Conservation (phyloP, 2,888 invertebrate species). For the Hirtodrosophila confusa region DNA sequence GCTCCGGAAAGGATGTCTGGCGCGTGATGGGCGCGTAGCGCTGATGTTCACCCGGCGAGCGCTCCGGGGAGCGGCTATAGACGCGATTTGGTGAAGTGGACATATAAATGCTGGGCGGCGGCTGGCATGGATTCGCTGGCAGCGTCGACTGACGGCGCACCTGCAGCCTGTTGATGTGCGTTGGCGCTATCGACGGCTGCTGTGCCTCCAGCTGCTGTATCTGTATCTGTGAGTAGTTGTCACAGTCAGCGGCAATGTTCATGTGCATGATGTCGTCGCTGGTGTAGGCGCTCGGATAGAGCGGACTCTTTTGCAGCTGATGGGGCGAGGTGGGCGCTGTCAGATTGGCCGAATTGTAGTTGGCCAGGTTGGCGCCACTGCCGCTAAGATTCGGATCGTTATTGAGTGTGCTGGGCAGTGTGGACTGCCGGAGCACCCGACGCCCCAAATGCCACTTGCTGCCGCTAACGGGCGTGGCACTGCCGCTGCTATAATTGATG, state of each 20-base stretch:
- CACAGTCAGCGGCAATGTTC: slow-evolving; percentile 71
- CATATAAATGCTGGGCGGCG: slow-evolving; percentile 79
- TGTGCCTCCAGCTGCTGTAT: slow-evolving; percentile 51
- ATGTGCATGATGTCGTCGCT: slow-evolving; percentile 80
- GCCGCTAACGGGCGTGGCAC: slow-evolving; percentile 75
- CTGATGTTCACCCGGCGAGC: slow-evolving; percentile 80
- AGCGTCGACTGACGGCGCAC: slow-evolving; percentile 83
- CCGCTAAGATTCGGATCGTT: slow-evolving; percentile 78
- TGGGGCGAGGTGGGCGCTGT: slow-evolving; percentile 83
- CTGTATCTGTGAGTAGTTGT: slow-evolving; percentile 68
- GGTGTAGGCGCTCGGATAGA: slow-evolving; percentile 80
- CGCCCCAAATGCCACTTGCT: slow-evolving; percentile 79
- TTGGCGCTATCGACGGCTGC: slow-evolving; percentile 48
- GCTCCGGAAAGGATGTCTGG: slow-evolving; percentile 83
- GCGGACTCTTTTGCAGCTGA: slow-evolving; percentile 80
- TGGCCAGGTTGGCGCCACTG: slow-evolving; percentile 78
- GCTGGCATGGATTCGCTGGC: slow-evolving; percentile 81
- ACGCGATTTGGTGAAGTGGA: slow-evolving; percentile 83
- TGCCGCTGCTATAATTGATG: slow-evolving; percentile 74
- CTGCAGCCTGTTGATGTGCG: slow-evolving; percentile 77
- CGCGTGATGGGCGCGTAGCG: slow-evolving; percentile 83
- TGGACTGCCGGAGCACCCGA: slow-evolving; percentile 83
- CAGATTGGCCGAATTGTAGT: slow-evolving; percentile 80
- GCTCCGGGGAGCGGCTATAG: slow-evolving; percentile 83
- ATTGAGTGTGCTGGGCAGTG: slow-evolving; percentile 82